These are phyloP conservation scores for Lonchura striata DNA, from an alignment of 2,113 vertebrate genomes.

Conservation along the genomic window DNA sequence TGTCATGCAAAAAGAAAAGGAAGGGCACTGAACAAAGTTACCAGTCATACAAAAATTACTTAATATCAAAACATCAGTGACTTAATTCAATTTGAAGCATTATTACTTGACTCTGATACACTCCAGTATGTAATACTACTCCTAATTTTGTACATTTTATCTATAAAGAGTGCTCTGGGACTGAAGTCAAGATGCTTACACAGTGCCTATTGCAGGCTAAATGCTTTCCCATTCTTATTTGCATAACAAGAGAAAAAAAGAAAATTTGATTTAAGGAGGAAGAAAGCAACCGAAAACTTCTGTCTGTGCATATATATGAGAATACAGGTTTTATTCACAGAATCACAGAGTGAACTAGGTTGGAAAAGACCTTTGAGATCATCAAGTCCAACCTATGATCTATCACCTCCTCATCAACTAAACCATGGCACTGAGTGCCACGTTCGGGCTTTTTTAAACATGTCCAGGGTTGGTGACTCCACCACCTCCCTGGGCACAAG, in stretches of 20 bases:
- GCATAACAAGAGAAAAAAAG: not conserved
- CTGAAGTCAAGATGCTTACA: not conserved
- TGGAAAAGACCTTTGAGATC: not conserved
- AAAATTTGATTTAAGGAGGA: not conserved
- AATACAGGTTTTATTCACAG: not conserved
- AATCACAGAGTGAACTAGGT: not conserved
- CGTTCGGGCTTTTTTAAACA: fast-evolving
- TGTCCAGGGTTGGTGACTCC: not conserved
- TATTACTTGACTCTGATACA: not conserved
- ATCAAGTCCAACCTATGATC: too few species aligned
- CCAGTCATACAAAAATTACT: not conserved
- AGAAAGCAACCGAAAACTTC: not conserved
- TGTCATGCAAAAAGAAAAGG: not conserved
- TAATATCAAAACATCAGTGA: not conserved
- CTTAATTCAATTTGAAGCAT: not conserved
- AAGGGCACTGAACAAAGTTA: not conserved
- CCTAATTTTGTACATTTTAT: not conserved
- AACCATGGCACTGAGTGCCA: not conserved
- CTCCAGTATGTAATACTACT: not conserved
- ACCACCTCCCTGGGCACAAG: fast-evolving
- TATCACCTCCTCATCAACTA: too few species aligned
- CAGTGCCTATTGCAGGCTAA: not conserved
- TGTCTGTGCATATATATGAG: not conserved
- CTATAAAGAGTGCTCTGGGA: not conserved
- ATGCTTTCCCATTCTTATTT: not conserved